Evolutionary conservation across 2,797 vertebrate species (phyloP).

Genomic region (Acomys russatus): DNA sequence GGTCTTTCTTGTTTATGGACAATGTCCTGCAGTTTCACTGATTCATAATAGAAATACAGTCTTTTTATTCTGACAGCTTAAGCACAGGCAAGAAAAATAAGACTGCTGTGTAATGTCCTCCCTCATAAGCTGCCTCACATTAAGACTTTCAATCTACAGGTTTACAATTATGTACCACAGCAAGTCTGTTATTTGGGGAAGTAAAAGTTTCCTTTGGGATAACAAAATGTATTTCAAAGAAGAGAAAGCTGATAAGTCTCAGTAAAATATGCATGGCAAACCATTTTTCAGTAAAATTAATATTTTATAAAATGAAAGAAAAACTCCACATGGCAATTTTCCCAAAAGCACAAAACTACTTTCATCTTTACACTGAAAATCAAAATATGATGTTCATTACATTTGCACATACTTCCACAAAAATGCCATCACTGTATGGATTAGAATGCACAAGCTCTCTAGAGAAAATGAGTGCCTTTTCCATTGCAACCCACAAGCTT

Average conservation of each 20-base stretch:
- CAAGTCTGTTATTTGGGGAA: neutral
- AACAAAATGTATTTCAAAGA: neutral
- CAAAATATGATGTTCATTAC: neutral
- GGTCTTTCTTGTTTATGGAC: slow-evolving; percentile 62
- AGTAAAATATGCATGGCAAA: slow-evolving; percentile 28
- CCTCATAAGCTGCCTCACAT: neutral
- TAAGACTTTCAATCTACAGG: neutral
- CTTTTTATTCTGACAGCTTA: slow-evolving; percentile 75
- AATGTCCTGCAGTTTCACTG: slow-evolving; percentile 53
- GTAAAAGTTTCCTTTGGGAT: neutral
- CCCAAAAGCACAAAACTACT: neutral
- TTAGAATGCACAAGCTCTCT: slow-evolving; percentile 69
- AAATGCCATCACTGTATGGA: slow-evolving; percentile 61
- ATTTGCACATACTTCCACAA: slow-evolving; percentile 2
- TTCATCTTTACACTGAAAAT: slow-evolving; percentile 49
- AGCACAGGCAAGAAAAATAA: slow-evolving; percentile 56
- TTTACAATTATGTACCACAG: neutral
- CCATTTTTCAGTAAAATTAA: neutral
- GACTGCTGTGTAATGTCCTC: neutral
- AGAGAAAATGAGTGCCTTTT: slow-evolving; percentile 67
- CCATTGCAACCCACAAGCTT: slow-evolving; percentile 69
- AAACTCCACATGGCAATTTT: slow-evolving; percentile 22
- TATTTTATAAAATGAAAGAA: neutral
- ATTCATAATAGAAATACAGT: slow-evolving; percentile 46
- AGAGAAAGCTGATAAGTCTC: neutral